These are phyloP conservation scores for Zenarchopterus dispar DNA, from an alignment of 2,797 vertebrate species.

Conservation along the genomic window DNA sequence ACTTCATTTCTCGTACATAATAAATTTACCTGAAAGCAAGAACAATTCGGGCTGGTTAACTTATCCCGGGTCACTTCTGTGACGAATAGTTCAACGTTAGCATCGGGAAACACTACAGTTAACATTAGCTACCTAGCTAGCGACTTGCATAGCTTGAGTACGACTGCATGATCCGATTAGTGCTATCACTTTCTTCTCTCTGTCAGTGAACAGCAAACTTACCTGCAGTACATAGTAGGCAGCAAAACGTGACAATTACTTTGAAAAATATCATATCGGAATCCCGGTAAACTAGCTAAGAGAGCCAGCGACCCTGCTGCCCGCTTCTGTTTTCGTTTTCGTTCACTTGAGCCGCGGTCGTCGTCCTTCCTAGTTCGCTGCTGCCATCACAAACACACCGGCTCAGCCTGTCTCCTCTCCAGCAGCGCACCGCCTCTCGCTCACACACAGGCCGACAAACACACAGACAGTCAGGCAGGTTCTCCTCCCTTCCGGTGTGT, in stretches of 20 bases:
- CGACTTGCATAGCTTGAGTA: slow-evolving; percentile 34
- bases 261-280: slow-evolving; percentile 74
- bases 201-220: slow-evolving; percentile 50
- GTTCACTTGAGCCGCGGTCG: slow-evolving; percentile 68
- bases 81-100: slow-evolving; percentile 8
- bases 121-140: slow-evolving; percentile 57
- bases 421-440: no score
- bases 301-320: slow-evolving; percentile 34
- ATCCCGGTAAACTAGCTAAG: slow-evolving; percentile 26
- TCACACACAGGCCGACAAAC: slow-evolving; percentile 14
- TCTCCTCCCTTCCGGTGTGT: slow-evolving; percentile 57
- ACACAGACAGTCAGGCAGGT: slow-evolving; percentile 15
- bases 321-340: slow-evolving; percentile 54
- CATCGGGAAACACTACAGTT: neutral
- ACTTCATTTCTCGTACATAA: neutral
- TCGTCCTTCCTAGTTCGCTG: slow-evolving; percentile 56
- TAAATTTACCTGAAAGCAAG: neutral
- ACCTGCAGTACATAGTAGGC: slow-evolving; percentile 72
- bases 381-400: slow-evolving; percentile 49
- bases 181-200: slow-evolving; percentile 38
- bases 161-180: slow-evolving; percentile 64
- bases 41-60: neutral
- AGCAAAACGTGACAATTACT: slow-evolving; percentile 69
- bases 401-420: slow-evolving; percentile 36
- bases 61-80: neutral